phyloP scores from a whole-genome alignment of 2,888 invertebrate genomes.

The Idaea aversata region DNA sequence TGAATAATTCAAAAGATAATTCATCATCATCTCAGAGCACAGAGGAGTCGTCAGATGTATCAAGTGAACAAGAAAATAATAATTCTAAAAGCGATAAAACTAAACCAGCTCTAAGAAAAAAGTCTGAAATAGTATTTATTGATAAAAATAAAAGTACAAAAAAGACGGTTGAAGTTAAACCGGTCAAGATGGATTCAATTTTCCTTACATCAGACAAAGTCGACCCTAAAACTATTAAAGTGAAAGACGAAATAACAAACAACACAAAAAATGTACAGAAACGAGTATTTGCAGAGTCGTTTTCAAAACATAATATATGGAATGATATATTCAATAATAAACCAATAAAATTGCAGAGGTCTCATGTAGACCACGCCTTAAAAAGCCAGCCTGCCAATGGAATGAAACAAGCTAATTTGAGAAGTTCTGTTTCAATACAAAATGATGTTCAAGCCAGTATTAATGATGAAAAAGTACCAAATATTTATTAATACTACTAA shows the following conservation, averaged over 20 bases:
- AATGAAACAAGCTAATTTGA: slow-evolving; percentile 3
- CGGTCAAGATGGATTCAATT: slow-evolving; percentile 4
- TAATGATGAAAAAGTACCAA: neutral
- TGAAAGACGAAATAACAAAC: neutral
- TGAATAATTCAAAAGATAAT: neutral
- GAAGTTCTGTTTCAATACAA: slow-evolving; percentile 5
- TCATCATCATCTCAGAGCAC: neutral
- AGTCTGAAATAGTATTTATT: slow-evolving; percentile 23
- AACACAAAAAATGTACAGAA: slow-evolving; percentile 26
- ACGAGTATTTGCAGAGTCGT: slow-evolving; percentile 32
- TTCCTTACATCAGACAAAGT: neutral
- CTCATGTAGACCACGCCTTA: neutral
- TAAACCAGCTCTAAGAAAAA: neutral
- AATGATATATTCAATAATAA: slow-evolving; percentile 35
- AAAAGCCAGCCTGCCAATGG: slow-evolving; percentile 13
- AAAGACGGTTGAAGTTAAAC: slow-evolving; percentile 6
- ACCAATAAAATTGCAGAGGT: slow-evolving; percentile 29
- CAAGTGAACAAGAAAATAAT: slow-evolving; percentile 4
- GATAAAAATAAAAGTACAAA: slow-evolving; percentile 22
- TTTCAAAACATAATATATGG: slow-evolving; percentile 39
- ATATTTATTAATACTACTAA: too few relatives aligned
- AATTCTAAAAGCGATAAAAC: slow-evolving; percentile 1
- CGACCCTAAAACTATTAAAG: neutral
- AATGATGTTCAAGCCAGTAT: slow-evolving; percentile 1
- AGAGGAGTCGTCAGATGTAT: neutral